Evolutionary conservation across 2,888 invertebrate species (phyloP).

Genomic region (Orgyia antiqua): DNA sequence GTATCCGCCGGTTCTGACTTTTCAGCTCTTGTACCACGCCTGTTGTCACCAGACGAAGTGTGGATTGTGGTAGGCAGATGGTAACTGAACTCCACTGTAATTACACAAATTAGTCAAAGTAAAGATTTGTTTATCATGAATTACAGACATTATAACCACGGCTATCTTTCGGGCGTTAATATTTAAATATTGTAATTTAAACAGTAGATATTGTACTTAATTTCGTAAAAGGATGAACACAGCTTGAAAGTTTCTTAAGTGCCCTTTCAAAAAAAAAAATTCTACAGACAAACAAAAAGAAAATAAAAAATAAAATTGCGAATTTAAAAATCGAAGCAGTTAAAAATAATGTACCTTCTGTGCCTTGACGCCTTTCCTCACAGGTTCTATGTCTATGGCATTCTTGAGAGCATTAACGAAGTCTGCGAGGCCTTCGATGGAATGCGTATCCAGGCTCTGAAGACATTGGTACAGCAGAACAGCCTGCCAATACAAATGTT

Average conservation of each 20-base stretch:
- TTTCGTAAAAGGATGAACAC: no score
- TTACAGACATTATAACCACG: no score
- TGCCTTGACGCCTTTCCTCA: slow-evolving; percentile 91
- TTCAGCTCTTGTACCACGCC: slow-evolving; percentile 90
- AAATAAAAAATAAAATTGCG: no score
- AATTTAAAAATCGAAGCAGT: no score
- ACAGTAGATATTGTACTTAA: no score
- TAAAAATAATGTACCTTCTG: slow-evolving; percentile 82
- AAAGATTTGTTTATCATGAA: no score
- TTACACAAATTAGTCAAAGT: no score
- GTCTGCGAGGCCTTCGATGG: slow-evolving; percentile 86
- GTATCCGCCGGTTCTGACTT: slow-evolving; percentile 88
- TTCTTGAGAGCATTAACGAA: slow-evolving; percentile 87
- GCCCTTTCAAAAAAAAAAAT: no score
- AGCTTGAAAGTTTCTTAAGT: no score
- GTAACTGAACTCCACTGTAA: slow-evolving; percentile 94
- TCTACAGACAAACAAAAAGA: no score
- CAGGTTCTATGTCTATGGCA: slow-evolving; percentile 85
- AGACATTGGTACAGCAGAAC: slow-evolving; percentile 90
- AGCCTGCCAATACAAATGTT: slow-evolving; percentile 78
- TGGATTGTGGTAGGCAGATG: slow-evolving; percentile 86
- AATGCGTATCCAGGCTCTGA: slow-evolving; percentile 83
- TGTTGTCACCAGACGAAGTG: slow-evolving; percentile 87
- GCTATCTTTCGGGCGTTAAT: no score
- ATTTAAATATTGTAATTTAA: no score